A percentile compares a stretch with the other conserved stretches of the same genome.
Conservation (phyloP, 2,888 invertebrate genomes). For the Prionchulus punctatus region DNA sequence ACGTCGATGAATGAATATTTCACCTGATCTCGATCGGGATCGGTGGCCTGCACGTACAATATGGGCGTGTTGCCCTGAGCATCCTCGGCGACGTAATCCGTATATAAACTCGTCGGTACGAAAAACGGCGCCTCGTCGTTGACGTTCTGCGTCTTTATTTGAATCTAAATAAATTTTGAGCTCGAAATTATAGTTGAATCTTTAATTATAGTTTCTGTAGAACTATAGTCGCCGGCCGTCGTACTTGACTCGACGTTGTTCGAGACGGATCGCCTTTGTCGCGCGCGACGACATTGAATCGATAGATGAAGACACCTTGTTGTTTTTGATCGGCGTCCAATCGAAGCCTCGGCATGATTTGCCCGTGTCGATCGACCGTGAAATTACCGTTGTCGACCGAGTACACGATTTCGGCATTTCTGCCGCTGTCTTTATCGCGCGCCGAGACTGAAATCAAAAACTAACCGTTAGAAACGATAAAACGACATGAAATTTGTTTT, state of each 20-base stretch:
- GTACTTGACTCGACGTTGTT: slow-evolving; percentile 30
- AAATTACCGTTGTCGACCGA: slow-evolving; percentile 83
- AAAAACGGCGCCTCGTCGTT: slow-evolving; percentile 36
- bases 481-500: too few relatives aligned
- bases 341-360: slow-evolving; percentile 77
- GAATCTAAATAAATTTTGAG: slow-evolving; percentile 17
- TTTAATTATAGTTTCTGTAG: background rate
- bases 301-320: slow-evolving; percentile 31
- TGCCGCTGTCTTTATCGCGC: slow-evolving; percentile 57
- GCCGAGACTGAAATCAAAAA: slow-evolving; percentile 18
- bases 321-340: slow-evolving; percentile 79
- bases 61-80: slow-evolving; percentile 21
- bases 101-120: slow-evolving; percentile 24
- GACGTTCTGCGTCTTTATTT: slow-evolving; percentile 36
- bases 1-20: slow-evolving; percentile 11
- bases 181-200: background rate
- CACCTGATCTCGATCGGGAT: slow-evolving; percentile 26
- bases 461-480: too few relatives aligned
- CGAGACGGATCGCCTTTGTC: slow-evolving; percentile 32
- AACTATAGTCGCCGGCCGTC: slow-evolving; percentile 8
- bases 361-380: slow-evolving; percentile 83
- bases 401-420: slow-evolving; percentile 84
- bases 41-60: slow-evolving; percentile 16
- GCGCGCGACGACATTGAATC: slow-evolving; percentile 34
- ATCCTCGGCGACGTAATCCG: slow-evolving; percentile 27